Conservation (phyloP, 2,888 invertebrate species). For the Nemotelus pantherinus region DNA sequence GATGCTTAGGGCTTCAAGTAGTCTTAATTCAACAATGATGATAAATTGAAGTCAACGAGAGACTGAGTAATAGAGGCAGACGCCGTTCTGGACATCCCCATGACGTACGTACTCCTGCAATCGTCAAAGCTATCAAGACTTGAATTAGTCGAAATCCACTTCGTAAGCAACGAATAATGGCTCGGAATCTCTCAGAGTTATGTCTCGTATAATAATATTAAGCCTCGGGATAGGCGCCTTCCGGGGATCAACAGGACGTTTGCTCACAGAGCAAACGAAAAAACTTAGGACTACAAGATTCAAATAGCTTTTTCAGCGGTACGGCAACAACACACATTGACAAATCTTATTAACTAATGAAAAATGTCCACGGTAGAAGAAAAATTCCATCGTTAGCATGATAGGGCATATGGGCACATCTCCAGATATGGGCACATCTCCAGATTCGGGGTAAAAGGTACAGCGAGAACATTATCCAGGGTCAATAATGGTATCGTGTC, state of each 20-base stretch:
- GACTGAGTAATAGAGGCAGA: too few relatives aligned
- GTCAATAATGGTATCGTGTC: neutral
- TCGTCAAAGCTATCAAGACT: neutral
- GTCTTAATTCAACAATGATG: too few relatives aligned
- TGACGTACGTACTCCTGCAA: neutral
- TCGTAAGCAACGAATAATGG: conserved; percentile 1
- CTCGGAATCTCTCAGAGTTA: neutral
- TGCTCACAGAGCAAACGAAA: neutral
- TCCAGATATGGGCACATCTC: neutral
- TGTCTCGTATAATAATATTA: neutral
- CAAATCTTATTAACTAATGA: neutral
- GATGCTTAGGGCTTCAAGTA: too few relatives aligned
- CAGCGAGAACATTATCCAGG: neutral
- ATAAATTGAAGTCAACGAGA: too few relatives aligned
- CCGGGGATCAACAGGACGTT: neutral
- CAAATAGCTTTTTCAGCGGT: neutral
- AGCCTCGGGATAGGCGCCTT: neutral
- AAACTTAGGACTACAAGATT: neutral
- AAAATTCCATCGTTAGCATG: neutral
- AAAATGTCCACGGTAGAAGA: neutral
- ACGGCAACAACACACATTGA: neutral
- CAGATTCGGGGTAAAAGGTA: neutral
- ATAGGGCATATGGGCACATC: neutral
- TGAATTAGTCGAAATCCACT: neutral
- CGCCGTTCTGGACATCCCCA: too few relatives aligned